Percentiles rank a stretch among this genome's conserved stretches.
Evolutionary conservation across 2,888 invertebrate species (phyloP).

Genomic region (Eumacrocentrus americanus): DNA sequence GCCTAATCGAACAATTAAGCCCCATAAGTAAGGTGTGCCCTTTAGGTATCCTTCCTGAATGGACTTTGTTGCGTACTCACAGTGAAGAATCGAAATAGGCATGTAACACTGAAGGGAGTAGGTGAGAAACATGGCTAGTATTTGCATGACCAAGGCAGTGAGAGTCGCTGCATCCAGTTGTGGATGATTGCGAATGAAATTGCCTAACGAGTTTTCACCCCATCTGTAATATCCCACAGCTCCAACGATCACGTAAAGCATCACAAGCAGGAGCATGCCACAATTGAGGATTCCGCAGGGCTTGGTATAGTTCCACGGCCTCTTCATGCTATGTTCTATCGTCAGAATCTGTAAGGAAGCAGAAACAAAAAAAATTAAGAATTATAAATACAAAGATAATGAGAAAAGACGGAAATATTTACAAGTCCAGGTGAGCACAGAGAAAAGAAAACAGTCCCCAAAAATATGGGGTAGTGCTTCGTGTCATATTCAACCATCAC

Average conservation of each 20-base stretch:
- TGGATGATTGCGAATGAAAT: conserved; percentile 45
- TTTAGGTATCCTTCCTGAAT: conserved; percentile 33
- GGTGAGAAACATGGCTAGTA: conserved; percentile 43
- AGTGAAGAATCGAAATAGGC: conserved; percentile 42
- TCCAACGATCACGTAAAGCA: conserved; percentile 40
- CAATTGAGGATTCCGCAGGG: conserved; percentile 43
- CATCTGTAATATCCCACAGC: conserved; percentile 43
- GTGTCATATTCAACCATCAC: conserved; percentile 34
- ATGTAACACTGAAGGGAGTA: conserved; percentile 48
- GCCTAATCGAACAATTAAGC: conserved; percentile 40
- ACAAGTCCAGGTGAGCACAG: conserved; percentile 47
- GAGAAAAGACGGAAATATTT: too few species aligned
- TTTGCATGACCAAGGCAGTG: conserved; percentile 41
- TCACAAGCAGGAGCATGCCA: conserved; percentile 42
- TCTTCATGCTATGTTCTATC: conserved; percentile 45
- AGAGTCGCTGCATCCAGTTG: conserved; percentile 36
- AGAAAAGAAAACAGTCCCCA: conserved; percentile 45
- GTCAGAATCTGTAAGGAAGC: conserved; percentile 39
- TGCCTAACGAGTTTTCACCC: conserved; percentile 39
- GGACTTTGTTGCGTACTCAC: conserved; percentile 37
- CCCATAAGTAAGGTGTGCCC: conserved; percentile 40
- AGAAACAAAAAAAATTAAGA: neutral
- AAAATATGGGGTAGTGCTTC: conserved; percentile 42
- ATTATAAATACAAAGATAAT: too few species aligned
- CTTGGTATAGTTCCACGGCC: conserved; percentile 42